Evolutionary conservation across 2,113 vertebrate species (phyloP), one percentile per base, ranked within the genome.

Genomic region (Petroica traversi): DNA sequence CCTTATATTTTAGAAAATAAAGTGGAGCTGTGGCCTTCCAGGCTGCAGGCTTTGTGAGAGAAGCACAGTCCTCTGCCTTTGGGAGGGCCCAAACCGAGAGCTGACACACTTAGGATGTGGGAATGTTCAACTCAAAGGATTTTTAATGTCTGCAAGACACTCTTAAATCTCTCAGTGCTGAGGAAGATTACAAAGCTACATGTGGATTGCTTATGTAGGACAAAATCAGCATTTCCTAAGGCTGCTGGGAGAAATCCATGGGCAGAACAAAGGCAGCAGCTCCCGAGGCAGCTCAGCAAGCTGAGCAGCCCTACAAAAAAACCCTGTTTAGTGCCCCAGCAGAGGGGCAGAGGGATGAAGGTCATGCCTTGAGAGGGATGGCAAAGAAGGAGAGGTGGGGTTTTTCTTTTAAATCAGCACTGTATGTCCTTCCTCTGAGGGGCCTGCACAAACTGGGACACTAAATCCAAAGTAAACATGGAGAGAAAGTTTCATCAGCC

Each of bases 241-340:
- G 43, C 45, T 33, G 57, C 52, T 54, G 57, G 57, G 87, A 86
- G 85, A 23, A 55, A 62, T 40, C 59, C 64, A 64, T 2, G 49
- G 83, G 41, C 73, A 85, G 85, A 79, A 89, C 74, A 88, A 81
- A 88, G 16, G 14, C 59, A 4, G 49, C 52, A 82, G 86, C 71
- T 85, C 71, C 88, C 17, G 28, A 48, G 48, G 85, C 41, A 85
- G 55, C 80, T 73, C 76, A 74, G 89, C 75, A 75, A 64, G 59
- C 36, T 29, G 73, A 83, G 63, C 48, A 52, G 74, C 14, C 75
- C 72, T 28, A 41, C 59, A 64, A 15, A 79, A 79, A 64, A 46
- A 5, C 51, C 61, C 66, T 2, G 6, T 1, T 43, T 1, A 8
- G 54, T 5, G 36, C 25, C 31, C 1, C 4, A 31, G 83, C 29